phyloP scores from a whole-genome alignment of 2,797 vertebrate genomes.

The Gadopsis marmoratus region DNA sequence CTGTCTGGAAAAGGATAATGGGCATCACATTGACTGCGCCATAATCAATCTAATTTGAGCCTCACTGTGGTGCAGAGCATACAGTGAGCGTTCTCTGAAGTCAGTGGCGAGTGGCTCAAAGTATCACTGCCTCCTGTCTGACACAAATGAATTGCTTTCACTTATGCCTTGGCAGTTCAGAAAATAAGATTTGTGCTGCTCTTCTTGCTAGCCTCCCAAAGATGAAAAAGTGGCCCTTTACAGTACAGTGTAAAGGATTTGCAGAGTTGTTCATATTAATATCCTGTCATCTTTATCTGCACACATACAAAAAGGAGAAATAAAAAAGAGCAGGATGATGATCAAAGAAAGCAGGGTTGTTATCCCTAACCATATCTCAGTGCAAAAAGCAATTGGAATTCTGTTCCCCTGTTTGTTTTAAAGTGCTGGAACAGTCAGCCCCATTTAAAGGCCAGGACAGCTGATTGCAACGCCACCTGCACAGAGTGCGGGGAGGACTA shows the following conservation, averaged over 20 bases:
- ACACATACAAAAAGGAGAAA: constrained; percentile 22
- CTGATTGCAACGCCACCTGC: constrained; percentile 68
- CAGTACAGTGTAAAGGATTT: constrained; percentile 4
- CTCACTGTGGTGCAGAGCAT: constrained; percentile 21
- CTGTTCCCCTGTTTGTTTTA: constrained; percentile 58
- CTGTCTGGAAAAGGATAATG: constrained; percentile 50
- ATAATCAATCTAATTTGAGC: constrained; percentile 55
- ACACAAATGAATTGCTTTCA: constrained; percentile 63
- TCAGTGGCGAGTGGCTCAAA: constrained; percentile 29
- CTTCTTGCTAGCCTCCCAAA: neutral
- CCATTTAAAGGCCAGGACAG: constrained; percentile 64
- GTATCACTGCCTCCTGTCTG: constrained; percentile 33
- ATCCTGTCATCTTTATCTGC: constrained; percentile 15
- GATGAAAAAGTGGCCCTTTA: constrained; percentile 31
- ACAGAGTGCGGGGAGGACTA: constrained; percentile 43
- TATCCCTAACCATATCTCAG: constrained; percentile 17
- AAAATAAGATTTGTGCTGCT: constrained; percentile 43
- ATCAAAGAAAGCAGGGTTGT: constrained; percentile 44
- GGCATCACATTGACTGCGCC: constrained; percentile 53
- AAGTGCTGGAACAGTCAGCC: constrained; percentile 51
- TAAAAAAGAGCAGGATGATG: constrained; percentile 7
- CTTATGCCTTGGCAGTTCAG: constrained; percentile 30
- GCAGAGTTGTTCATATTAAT: constrained; percentile 38
- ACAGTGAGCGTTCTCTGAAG: constrained; percentile 39
- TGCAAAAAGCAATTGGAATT: constrained; percentile 58